Base-by-base conservation (phyloP, 2,888 invertebrate genomes). In the Iphiclides podalirius region DNA sequence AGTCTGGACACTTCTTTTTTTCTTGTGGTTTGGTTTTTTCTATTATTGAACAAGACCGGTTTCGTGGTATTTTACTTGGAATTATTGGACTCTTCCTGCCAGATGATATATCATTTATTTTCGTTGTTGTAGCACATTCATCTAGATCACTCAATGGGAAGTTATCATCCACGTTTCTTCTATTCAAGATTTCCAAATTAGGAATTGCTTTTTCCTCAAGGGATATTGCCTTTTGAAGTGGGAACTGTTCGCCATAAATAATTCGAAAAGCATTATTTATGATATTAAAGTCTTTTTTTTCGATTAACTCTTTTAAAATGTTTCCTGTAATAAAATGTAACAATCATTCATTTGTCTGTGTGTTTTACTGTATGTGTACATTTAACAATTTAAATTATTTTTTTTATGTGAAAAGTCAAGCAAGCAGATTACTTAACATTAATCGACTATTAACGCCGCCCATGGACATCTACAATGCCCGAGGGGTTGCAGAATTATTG, bases 11-110 rank as follows among this genome's bases (percentile, higher is more conserved):
- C 62, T 85, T 86, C 53, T 82, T 84, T 56, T 85, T 86, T 34
- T 81, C 80, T 66, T 1, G 54, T 55, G 12, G 28, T 48, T 50
- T 51, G 7, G 31, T 40, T 34, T 20, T 52, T 12, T n/a, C 40
- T 15, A 28, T 6, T 11, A 17, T 14, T 36, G 46, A 1, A 33
- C 56, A 31, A n/a, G 55, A 44, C 11, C 37, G 52, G 26, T 38
- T 66, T 26, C 59, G 74, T 0, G 61, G n/a, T 52, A 73, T 80
- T 52, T 70, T 81, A 2, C 63, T 64, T 6, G 59, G 67, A 61
- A 88, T 76, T 43, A 88, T 79, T 6, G 88, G 88, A 54, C 88
- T 88, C 0, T 51, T 70, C 0, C 80, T 67, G 1, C 84, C 85
- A 0, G 75, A 74, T 0, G 85, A 81, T 0, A 85, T 83, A 0